phyloP scores from a whole-genome alignment of 2,888 invertebrate species.

The Tineola bisselliella region DNA sequence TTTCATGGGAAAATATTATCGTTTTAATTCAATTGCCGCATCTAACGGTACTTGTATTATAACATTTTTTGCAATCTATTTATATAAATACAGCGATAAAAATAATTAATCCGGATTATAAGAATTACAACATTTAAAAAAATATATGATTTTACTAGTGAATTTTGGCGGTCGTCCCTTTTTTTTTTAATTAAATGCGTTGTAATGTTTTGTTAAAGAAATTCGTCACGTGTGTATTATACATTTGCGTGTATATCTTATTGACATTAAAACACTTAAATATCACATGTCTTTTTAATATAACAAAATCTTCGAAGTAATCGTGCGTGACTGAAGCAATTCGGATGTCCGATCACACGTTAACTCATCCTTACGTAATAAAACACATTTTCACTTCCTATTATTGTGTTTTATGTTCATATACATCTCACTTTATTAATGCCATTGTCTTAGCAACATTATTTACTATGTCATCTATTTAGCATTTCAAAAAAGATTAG shows the following conservation, averaged over 20 bases:
- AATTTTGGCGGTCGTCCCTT: too few relatives aligned
- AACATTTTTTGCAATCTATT: background rate
- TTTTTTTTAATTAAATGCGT: too few relatives aligned
- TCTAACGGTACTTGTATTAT: background rate
- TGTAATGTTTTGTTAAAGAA: too few relatives aligned
- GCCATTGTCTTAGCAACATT: too few relatives aligned
- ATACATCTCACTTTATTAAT: background rate
- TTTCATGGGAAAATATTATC: background rate
- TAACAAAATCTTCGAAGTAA: background rate
- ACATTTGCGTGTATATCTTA: too few relatives aligned
- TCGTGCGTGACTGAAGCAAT: background rate
- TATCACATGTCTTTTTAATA: background rate
- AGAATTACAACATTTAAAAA: too few relatives aligned
- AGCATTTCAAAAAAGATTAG: too few relatives aligned
- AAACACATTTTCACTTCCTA: background rate
- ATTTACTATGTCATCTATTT: too few relatives aligned
- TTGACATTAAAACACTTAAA: background rate
- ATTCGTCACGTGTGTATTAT: too few relatives aligned
- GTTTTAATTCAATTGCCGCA: background rate
- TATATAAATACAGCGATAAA: too few relatives aligned
- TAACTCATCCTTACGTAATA: background rate
- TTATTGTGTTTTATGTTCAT: background rate
- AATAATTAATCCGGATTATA: too few relatives aligned
- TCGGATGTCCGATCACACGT: slow-evolving; percentile 1
- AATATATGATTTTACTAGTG: too few relatives aligned